These are phyloP conservation scores for Dermolepida albohirtum DNA, from an alignment of 2,888 invertebrate genomes.

Conservation along the genomic window DNA sequence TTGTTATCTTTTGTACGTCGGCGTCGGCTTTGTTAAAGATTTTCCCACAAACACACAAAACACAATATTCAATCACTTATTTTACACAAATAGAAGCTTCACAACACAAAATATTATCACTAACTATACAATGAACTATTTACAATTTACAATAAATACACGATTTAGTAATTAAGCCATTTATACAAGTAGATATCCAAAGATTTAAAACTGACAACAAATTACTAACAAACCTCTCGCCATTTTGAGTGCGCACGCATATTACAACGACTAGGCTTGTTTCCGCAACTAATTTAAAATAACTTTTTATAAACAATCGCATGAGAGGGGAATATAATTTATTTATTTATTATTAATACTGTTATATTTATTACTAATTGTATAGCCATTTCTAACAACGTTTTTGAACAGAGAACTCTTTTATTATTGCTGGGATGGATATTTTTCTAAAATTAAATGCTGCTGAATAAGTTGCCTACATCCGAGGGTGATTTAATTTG, in stretches of 20 bases:
- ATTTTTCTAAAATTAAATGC: no score
- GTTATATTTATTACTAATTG: no score
- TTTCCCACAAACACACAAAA: conserved; percentile 71
- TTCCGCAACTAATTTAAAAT: conserved; percentile 46
- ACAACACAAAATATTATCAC: conserved; percentile 75
- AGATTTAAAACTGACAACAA: conserved; percentile 66
- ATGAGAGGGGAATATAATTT: no score
- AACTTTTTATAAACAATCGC: background rate
- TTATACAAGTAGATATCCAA: conserved; percentile 74
- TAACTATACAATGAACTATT: conserved; percentile 80
- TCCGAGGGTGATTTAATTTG: background rate
- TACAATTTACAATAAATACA: conserved; percentile 78
- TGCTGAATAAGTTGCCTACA: conserved; percentile 27
- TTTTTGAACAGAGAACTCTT: no score
- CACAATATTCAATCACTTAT: conserved; percentile 70
- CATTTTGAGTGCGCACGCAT: conserved; percentile 63
- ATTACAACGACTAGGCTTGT: conserved; percentile 46
- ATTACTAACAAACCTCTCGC: conserved; percentile 63
- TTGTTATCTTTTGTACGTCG: conserved; percentile 69
- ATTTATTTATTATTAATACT: no score
- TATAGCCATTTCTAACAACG: no score
- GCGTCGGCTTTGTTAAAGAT: conserved; percentile 71
- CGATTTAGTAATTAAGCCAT: conserved; percentile 75
- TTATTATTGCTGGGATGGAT: no score
- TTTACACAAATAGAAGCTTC: conserved; percentile 66